Evolutionary conservation across 2,797 vertebrate species (phyloP), one percentile per base, ranked within the genome.

Genomic region (Staurois parvus): DNA sequence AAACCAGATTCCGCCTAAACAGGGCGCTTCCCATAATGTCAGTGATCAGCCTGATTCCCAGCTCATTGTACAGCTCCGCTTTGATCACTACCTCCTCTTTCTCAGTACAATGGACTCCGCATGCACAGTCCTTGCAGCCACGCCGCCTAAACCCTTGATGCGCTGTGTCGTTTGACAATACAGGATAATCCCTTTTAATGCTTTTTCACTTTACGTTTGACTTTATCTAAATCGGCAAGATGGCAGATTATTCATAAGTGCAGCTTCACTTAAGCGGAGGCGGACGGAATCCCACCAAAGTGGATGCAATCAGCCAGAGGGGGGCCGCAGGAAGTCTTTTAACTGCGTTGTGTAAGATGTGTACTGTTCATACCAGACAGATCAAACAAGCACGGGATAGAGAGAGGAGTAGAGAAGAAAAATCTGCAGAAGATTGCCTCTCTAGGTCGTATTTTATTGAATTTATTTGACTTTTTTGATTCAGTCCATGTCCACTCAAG

Each of bases 151-250:
- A 62, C 29, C 42, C 40, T 77, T 77, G 42, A 40, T 40, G 52
- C 34, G 32, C 76, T 79, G 40, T 79, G 73, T 85, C 40, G 72
- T 72, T 62, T 56, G 40, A 32, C 28, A 8, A 24, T 62, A 45
- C 42, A 9, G 19, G 56, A 85, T 84, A 40, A 84, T 84, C 74
- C 40, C 68, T 64, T 76, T 66, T 77, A 37, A 64, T 56, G 67
- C 32, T 84, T 85, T 45, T 85, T 85, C 69, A 56, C 70, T 85
- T 48, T 56, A 56, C 34, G 73, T 80, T 68, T 73, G 2, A 0
- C 84, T 28, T 69, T 29, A 24, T 40, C 73, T 85, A 74, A 85
- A 75, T 85, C 59, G 73, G 69, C 34, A 28, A 37, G 19, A 29
- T 10, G 40, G 52, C 52, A 85, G 28, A 75, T 68, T 28, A 68